Conservation (phyloP, 2,113 vertebrate species). For the Thalassarche chlororhynchos region DNA sequence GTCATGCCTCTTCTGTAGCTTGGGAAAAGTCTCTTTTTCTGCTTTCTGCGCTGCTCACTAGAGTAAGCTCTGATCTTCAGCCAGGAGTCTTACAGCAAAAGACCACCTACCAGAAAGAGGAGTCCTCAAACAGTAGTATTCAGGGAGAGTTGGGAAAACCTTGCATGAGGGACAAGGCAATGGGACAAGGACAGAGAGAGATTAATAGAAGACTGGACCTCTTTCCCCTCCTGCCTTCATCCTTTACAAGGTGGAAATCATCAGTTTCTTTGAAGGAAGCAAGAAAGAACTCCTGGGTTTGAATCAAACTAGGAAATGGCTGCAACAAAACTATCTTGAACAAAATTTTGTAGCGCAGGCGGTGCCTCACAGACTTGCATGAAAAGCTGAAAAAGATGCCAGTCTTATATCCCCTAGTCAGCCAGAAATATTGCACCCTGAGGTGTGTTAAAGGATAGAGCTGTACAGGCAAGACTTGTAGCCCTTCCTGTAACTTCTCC, state of each 20-base stretch:
- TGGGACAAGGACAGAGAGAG: background rate
- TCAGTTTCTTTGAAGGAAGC: background rate
- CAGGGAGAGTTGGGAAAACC: background rate
- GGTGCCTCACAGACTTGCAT: background rate
- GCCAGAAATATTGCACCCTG: background rate
- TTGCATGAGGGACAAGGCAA: accelerated
- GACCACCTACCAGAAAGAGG: background rate
- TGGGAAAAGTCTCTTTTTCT: background rate
- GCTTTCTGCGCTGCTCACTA: background rate
- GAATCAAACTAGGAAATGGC: background rate
- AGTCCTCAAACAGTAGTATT: background rate
- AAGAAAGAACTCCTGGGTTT: background rate
- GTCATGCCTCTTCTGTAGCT: background rate
- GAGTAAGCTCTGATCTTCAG: background rate
- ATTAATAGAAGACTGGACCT: background rate
- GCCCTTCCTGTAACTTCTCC: background rate
- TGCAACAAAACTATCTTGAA: background rate
- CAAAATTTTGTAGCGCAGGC: background rate
- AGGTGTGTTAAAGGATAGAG: background rate
- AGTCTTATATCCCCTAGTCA: background rate
- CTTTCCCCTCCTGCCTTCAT: background rate
- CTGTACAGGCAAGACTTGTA: background rate
- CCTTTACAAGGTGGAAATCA: background rate
- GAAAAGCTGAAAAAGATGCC: background rate
- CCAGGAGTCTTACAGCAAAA: background rate